Percentiles rank a stretch among this genome's conserved stretches.
Evolutionary conservation across 2,797 vertebrate species (phyloP).

Genomic region (Spinus olivaceus): DNA sequence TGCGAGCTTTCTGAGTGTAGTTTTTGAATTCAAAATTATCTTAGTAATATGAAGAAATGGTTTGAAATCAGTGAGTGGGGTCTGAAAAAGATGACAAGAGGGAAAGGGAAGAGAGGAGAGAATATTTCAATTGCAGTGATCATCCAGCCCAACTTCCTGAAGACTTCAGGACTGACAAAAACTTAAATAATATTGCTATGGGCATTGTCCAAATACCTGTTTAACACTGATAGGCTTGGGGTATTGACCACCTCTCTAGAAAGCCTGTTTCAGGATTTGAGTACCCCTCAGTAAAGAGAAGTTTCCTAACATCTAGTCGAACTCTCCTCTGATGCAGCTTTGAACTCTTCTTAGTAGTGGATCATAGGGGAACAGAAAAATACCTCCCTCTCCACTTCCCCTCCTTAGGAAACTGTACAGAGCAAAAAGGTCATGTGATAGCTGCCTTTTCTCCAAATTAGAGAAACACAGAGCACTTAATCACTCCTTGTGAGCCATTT

Average conservation of each 20-base stretch:
- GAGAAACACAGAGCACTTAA: background rate
- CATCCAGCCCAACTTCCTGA: background rate
- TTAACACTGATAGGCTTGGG: background rate
- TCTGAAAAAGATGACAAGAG: background rate
- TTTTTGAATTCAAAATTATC: background rate
- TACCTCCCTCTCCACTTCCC: background rate
- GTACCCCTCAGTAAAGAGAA: background rate
- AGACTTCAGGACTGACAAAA: background rate
- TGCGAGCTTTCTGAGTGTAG: background rate
- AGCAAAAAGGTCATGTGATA: background rate
- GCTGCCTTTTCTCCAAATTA: background rate
- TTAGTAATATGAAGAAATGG: background rate
- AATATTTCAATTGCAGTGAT: background rate
- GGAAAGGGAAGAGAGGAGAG: accelerated
- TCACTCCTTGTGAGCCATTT: accelerated
- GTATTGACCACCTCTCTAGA: accelerated
- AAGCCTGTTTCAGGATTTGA: background rate
- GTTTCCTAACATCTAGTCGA: background rate
- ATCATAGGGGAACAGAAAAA: accelerated
- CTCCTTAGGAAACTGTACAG: background rate
- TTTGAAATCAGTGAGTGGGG: background rate
- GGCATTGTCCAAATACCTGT: background rate
- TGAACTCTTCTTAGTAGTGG: background rate
- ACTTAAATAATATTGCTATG: background rate
- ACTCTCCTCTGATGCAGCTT: background rate